phyloP scores from a whole-genome alignment of 53 echinoderm and acorn worm genomes.

The Pentamera pediparva region DNA sequence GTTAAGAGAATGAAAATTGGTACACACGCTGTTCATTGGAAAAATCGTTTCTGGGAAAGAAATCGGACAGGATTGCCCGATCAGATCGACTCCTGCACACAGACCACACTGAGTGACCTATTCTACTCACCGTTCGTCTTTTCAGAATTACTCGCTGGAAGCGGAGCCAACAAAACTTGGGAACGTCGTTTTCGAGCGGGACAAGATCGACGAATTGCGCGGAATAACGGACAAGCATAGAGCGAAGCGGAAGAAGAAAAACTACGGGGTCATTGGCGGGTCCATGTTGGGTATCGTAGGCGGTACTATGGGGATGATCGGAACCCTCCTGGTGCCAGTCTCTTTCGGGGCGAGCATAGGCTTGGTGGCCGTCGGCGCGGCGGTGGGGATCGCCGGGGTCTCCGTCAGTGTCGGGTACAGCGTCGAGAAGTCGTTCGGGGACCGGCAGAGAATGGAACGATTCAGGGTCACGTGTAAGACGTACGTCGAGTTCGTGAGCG shows the following conservation, averaged over 20 bases:
- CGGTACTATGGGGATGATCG: background rate
- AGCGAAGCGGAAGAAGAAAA: background rate
- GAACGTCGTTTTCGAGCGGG: too few species aligned
- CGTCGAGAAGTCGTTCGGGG: background rate
- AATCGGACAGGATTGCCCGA: too few species aligned
- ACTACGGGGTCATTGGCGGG: slow-evolving; percentile 11
- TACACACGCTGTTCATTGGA: too few species aligned
- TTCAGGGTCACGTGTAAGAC: background rate
- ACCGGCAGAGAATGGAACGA: background rate
- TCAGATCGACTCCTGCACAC: too few species aligned
- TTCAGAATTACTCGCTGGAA: too few species aligned
- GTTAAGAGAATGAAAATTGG: too few species aligned
- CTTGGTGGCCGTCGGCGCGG: background rate
- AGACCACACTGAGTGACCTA: too few species aligned
- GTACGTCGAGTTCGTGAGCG: background rate
- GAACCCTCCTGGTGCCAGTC: background rate
- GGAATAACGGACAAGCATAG: background rate
- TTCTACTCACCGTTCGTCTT: too few species aligned
- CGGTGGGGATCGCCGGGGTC: background rate
- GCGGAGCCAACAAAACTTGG: too few species aligned
- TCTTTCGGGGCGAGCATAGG: background rate
- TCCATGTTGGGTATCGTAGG: background rate
- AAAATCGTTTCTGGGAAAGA: too few species aligned
- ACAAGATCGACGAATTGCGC: too few species aligned
- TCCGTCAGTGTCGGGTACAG: background rate